Percentiles rank a stretch among this genome's conserved stretches.
These are phyloP conservation scores for Ctenopoma kingsleyae DNA, from an alignment of 2,797 vertebrate genomes.

Conservation along the genomic window DNA sequence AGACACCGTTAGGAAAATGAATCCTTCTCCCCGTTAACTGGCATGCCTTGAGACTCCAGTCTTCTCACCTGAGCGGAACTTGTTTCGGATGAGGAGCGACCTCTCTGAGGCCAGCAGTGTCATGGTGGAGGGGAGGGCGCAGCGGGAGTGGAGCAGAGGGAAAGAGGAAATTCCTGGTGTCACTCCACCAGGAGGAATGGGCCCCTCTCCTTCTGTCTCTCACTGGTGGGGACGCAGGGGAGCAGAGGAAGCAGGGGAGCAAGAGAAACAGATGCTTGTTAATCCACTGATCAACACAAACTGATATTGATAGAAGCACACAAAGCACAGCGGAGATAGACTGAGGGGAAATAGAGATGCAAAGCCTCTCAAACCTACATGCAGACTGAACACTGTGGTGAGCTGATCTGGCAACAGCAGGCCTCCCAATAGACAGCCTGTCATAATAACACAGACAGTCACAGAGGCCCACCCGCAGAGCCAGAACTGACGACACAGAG, in stretches of 20 bases:
- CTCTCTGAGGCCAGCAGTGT: slow-evolving; percentile 91
- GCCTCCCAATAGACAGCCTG: slow-evolving; percentile 69
- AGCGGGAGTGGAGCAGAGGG: slow-evolving; percentile 55
- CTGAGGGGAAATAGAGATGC: slow-evolving; percentile 59
- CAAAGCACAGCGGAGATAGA: slow-evolving; percentile 55
- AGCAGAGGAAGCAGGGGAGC: slow-evolving; percentile 37
- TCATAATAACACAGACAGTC: slow-evolving; percentile 70
- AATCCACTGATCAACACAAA: slow-evolving; percentile 69
- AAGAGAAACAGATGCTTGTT: slow-evolving; percentile 68
- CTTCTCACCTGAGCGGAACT: slow-evolving; percentile 93
- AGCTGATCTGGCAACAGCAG: slow-evolving; percentile 60
- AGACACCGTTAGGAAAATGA: slow-evolving; percentile 21
- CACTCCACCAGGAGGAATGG: slow-evolving; percentile 71
- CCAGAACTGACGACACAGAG: slow-evolving; percentile 59
- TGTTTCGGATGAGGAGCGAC: slow-evolving; percentile 93
- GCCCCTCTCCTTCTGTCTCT: slow-evolving; percentile 69
- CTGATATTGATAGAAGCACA: slow-evolving; percentile 64
- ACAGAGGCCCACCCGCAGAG: slow-evolving; percentile 65
- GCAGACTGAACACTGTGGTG: slow-evolving; percentile 48
- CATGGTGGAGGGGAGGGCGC: slow-evolving; percentile 75
- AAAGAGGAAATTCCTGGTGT: slow-evolving; percentile 70
- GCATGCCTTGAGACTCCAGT: slow-evolving; percentile 4
- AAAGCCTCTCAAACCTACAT: slow-evolving; percentile 58
- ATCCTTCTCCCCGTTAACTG: slow-evolving; percentile 25
- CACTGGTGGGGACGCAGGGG: slow-evolving; percentile 38